Conservation (phyloP, 2,888 invertebrate species). For the Leptinotarsa haldemani region DNA sequence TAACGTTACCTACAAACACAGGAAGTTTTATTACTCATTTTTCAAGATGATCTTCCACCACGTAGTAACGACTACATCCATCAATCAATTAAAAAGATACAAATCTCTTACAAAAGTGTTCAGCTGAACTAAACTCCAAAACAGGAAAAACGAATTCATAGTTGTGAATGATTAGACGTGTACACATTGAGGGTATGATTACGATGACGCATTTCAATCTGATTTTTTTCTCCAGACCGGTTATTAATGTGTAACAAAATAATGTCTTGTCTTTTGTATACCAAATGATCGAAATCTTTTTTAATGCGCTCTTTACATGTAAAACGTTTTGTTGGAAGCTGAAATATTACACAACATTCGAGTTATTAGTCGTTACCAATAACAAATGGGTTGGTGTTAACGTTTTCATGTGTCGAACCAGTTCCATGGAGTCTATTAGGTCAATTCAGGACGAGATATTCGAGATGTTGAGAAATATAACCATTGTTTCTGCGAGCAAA, state of each 20-base stretch:
- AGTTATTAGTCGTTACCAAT: conserved; percentile 40
- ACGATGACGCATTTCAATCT: conserved; percentile 12
- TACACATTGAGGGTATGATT: conserved; percentile 21
- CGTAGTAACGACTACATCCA: too few species aligned
- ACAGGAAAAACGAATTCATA: neutral
- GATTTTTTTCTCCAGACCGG: conserved; percentile 7
- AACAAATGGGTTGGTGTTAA: conserved; percentile 40
- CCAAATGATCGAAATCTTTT: conserved; percentile 35
- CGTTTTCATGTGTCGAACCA: conserved; percentile 43
- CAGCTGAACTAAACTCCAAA: neutral
- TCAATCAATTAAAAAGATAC: neutral
- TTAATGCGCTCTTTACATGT: conserved; percentile 34
- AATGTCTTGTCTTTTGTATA: conserved; percentile 7
- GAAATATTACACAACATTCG: conserved; percentile 39
- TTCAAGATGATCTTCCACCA: too few species aligned
- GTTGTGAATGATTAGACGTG: conserved; percentile 19
- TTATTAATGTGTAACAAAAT: conserved; percentile 21
- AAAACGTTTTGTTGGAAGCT: conserved; percentile 37
- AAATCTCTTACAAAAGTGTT: conserved; percentile 2
- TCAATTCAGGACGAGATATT: conserved; percentile 42
- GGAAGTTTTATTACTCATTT: too few species aligned
- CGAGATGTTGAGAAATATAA: conserved; percentile 20
- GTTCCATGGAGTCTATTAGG: conserved; percentile 39
- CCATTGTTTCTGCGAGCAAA: conserved; percentile 34
- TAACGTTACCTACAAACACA: too few species aligned